phyloP scores from a whole-genome alignment of 2,113 vertebrate genomes.

The Azemiops feae region DNA sequence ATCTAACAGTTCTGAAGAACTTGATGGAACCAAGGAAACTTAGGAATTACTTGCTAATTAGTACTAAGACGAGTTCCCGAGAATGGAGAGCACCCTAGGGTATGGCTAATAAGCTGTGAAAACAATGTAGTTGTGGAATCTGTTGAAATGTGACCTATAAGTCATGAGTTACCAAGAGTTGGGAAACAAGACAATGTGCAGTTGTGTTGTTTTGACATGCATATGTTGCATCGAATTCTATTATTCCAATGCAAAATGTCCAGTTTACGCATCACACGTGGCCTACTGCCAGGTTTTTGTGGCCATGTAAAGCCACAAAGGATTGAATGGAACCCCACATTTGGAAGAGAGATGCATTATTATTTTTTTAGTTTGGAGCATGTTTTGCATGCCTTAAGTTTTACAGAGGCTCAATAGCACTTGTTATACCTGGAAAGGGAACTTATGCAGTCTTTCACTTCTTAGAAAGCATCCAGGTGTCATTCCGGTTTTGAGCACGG shows the following conservation, averaged over 20 bases:
- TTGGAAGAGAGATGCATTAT: neutral
- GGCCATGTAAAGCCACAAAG: neutral
- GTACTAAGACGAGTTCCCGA: neutral
- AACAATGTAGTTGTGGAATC: neutral
- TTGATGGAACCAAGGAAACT: neutral
- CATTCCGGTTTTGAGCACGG: neutral
- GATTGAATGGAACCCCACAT: neutral
- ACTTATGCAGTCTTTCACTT: neutral
- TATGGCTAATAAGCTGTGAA: neutral
- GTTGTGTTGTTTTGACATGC: neutral
- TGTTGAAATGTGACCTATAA: neutral
- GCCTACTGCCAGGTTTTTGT: neutral
- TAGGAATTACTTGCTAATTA: neutral
- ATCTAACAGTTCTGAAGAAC: neutral
- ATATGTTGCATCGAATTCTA: neutral
- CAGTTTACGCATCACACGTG: neutral
- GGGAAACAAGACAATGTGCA: neutral
- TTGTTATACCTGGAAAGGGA: neutral
- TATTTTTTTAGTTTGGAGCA: neutral
- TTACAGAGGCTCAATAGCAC: neutral
- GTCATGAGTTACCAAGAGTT: neutral
- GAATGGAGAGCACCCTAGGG: neutral
- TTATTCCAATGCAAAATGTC: neutral
- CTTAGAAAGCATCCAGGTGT: neutral
- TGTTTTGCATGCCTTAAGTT: neutral